A percentile compares a stretch with the other conserved stretches of the same genome.
These are phyloP conservation scores for Lepidochrysops patricia DNA, from an alignment of 2,888 invertebrate genomes.

Conservation along the genomic window DNA sequence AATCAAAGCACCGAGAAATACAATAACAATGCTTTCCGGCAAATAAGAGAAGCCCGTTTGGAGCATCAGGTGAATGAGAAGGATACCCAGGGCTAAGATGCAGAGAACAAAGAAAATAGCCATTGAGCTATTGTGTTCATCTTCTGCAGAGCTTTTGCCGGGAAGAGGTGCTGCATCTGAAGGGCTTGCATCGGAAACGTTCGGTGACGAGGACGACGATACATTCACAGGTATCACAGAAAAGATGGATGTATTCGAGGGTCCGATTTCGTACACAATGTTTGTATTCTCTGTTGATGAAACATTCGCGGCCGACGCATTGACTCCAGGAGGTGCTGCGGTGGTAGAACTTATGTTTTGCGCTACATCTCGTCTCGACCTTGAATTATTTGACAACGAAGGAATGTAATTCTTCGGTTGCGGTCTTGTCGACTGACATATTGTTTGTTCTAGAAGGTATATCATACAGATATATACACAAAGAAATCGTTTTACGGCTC, in stretches of 20 bases:
- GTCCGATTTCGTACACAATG: conserved; percentile 46
- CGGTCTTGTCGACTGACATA: background rate
- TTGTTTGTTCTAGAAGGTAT: background rate
- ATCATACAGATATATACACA: conserved; percentile 13
- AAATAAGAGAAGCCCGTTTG: conserved; percentile 97
- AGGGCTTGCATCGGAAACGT: conserved; percentile 69
- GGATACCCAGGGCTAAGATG: conserved; percentile 93
- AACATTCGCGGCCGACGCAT: conserved; percentile 28
- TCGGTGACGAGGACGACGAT: conserved; percentile 43
- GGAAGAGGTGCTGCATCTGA: conserved; percentile 88
- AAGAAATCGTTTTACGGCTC: conserved; percentile 16
- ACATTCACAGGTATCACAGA: conserved; percentile 47
- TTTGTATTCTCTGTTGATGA: conserved; percentile 47
- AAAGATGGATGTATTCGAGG: conserved; percentile 46
- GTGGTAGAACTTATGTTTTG: conserved; percentile 46
- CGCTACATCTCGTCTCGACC: conserved; percentile 45
- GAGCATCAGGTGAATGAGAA: conserved; percentile 95
- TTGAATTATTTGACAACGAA: conserved; percentile 26
- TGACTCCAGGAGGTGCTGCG: conserved; percentile 30
- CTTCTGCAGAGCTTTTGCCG: conserved; percentile 92
- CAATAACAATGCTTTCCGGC: conserved; percentile 97
- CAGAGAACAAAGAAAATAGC: conserved; percentile 98
- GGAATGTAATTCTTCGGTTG: background rate
- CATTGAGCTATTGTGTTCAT: conserved; percentile 96
- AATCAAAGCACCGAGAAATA: conserved; percentile 94